A percentile compares a stretch with the other conserved stretches of the same genome.
Conservation (phyloP, 1,140 invertebrate species). For the Mya arenaria region DNA sequence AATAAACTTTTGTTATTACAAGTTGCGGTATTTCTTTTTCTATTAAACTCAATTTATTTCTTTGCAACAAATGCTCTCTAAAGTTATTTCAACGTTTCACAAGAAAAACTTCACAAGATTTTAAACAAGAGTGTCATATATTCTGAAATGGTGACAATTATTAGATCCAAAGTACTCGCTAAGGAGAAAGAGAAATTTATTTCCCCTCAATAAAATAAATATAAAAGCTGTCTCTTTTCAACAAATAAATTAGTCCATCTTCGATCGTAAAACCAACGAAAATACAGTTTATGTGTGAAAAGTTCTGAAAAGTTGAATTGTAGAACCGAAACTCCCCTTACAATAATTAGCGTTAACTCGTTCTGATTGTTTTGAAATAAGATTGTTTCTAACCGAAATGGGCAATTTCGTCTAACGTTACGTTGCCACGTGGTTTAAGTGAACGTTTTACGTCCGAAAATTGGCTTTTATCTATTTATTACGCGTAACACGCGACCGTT, state of each 20-base stretch:
- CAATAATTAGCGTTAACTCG: constrained; percentile 32
- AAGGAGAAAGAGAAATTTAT: constrained; percentile 50
- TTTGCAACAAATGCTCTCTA: too few species aligned
- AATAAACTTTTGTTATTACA: too few species aligned
- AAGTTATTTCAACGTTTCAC: too few species aligned
- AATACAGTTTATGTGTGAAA: constrained; percentile 51
- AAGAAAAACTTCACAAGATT: too few species aligned
- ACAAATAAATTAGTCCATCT: constrained; percentile 38
- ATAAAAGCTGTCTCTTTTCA: constrained; percentile 44
- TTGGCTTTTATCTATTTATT: constrained; percentile 17
- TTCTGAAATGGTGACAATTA: not conserved
- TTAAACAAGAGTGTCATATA: not conserved
- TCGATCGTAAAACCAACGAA: constrained; percentile 30
- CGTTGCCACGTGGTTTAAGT: constrained; percentile 9
- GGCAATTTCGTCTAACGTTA: not conserved
- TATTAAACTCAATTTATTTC: too few species aligned
- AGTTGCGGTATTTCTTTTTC: too few species aligned
- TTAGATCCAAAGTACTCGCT: constrained; percentile 16
- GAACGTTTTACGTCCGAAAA: constrained; percentile 31
- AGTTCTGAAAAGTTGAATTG: too few species aligned
- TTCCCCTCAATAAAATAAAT: constrained; percentile 54
- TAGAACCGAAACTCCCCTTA: too few species aligned
- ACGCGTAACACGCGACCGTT: not conserved
- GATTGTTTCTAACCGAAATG: constrained; percentile 34
- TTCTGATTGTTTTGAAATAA: constrained; percentile 39